phyloP scores from a whole-genome alignment of 2,113 vertebrate species.

The Hepsetus odoe region DNA sequence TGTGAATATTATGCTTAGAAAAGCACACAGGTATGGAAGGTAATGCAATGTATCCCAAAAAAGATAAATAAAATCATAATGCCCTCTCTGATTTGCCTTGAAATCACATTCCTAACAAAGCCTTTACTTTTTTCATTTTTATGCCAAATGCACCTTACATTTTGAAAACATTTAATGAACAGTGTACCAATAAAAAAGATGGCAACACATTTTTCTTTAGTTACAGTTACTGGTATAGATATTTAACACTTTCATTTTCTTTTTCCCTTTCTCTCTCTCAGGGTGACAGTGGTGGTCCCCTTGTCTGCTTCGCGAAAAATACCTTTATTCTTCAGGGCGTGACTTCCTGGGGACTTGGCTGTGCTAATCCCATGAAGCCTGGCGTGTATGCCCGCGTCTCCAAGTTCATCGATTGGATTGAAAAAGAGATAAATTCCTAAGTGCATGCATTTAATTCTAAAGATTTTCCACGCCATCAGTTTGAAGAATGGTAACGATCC shows the following conservation, averaged over 20 bases:
- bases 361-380: constrained; percentile 90
- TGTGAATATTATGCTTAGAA: too few species aligned
- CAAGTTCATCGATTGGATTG: constrained; percentile 84
- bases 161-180: too few species aligned
- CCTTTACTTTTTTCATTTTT: too few species aligned
- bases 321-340: constrained; percentile 90
- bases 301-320: constrained; percentile 84
- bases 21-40: too few species aligned
- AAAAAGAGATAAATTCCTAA: constrained; percentile 61
- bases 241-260: not conserved
- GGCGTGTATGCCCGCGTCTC: constrained; percentile 94
- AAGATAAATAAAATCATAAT: too few species aligned
- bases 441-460: not conserved
- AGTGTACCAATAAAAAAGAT: too few species aligned
- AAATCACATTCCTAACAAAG: too few species aligned
- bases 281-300: constrained; percentile 97
- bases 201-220: not conserved
- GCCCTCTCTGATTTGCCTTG: too few species aligned
- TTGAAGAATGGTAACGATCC: not conserved
- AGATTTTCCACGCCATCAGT: not conserved
- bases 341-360: constrained; percentile 96
- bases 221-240: too few species aligned
- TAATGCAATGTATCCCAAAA: too few species aligned
- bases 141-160: too few species aligned
- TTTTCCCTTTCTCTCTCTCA: constrained; percentile 53